Percentiles rank a stretch among this genome's conserved stretches.
Conservation (phyloP, 2,797 vertebrate genomes). For the Chromis chromis region DNA sequence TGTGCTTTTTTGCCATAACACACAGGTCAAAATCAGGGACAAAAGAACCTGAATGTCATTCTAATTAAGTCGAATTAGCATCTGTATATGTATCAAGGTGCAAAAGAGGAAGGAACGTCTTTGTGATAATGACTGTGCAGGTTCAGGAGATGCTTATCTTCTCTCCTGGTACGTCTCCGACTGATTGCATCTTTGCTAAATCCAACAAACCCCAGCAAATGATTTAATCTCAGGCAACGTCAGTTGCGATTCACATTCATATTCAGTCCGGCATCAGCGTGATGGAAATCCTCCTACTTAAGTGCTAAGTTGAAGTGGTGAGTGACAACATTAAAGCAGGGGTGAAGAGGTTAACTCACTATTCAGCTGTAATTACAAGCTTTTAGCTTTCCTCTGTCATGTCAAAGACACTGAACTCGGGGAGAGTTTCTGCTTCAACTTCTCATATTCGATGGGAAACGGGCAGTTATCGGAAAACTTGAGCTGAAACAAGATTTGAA, state of each 20-base stretch:
- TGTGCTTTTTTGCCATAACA: neutral
- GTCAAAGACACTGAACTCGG: constrained; percentile 33
- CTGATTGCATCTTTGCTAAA: constrained; percentile 51
- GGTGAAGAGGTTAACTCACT: constrained; percentile 68
- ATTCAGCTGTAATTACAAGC: constrained; percentile 66
- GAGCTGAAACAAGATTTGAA: constrained; percentile 10
- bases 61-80: neutral
- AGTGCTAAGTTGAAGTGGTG: constrained; percentile 37
- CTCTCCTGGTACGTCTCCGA: constrained; percentile 12
- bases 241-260: constrained; percentile 32
- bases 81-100: neutral
- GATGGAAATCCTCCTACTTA: constrained; percentile 53
- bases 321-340: constrained; percentile 43
- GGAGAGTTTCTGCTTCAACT: neutral
- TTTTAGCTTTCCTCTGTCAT: constrained; percentile 46
- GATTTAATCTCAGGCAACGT: constrained; percentile 39
- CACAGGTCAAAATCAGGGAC: constrained; percentile 10
- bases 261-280: constrained; percentile 25
- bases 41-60: neutral
- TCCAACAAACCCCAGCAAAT: constrained; percentile 49
- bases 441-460: constrained; percentile 8
- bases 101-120: constrained; percentile 11
- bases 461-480: constrained; percentile 11
- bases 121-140: constrained; percentile 26
- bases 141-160: constrained; percentile 37